Base-by-base conservation (phyloP, 2,888 invertebrate genomes). In the Ecliptopera silaceata region DNA sequence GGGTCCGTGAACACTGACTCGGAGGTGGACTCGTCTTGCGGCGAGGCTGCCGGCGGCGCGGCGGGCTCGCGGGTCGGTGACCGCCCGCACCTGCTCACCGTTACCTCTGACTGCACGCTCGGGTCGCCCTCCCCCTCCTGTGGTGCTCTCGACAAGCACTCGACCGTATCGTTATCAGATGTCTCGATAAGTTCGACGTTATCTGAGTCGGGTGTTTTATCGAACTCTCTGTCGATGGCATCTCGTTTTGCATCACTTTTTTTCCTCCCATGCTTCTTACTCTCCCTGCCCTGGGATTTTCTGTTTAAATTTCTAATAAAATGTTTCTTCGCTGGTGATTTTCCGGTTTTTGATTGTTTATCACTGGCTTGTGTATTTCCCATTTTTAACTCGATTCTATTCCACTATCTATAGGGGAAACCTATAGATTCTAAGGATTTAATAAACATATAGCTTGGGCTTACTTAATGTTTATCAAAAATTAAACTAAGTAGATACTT, bases 1-100 rank as follows among this genome's bases (percentile, higher is more conserved):
- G 95, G 94, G 82, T 95, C 95, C 69, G 95, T 95, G 88, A 95
- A 95, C 81, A 95, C 93, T 76, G 95, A 95, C 82, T 95, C 95
- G 64, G 95, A 94, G 72, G 92, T 94, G 69, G 95, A 94, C 64
- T 91, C 93, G 75, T 88, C 92, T 74, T 90, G 93, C 68, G 91
- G 92, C 66, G 85, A 83, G 70, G 72, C 74, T 67, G 72, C 71
- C 72, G 67, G 75, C 63, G 70, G 74, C 74, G 39, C 11, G 18
- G 78, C 70, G 68, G 72, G 77, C 73, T 74, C 78, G 77, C 78
- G 85, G 91, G 89, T 91, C 91, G 88, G 77, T 85, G 91, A 84
- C 86, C 86, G 86, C 76, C 71, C 79, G 84, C 87, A 84, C 83
- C 86, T 86, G 86, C 81, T 78, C 81, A 81, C 89, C 86, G 86